Evolutionary conservation across 1,140 invertebrate genomes (phyloP), one percentile per base, ranked within the genome.

Genomic region (Schmidtea mediterranea): DNA sequence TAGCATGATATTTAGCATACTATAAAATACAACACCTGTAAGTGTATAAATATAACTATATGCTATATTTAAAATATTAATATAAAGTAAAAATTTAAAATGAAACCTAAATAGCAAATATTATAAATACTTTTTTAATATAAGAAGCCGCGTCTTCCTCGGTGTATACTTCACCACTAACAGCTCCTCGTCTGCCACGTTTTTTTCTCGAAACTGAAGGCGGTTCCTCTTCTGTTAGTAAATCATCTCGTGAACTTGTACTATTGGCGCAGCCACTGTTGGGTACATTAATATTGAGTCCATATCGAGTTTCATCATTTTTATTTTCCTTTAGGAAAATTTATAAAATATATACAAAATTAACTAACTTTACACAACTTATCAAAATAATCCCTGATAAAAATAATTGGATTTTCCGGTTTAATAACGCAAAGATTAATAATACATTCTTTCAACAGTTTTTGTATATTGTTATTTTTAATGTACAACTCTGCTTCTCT

Each of bases 81-180:
- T n/a, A n/a, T n/a, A n/a, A n/a, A n/a, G n/a, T n/a, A n/a, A n/a
- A n/a, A n/a, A n/a, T n/a, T n/a, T n/a, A n/a, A n/a, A n/a, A n/a
- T n/a, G n/a, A n/a, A n/a, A n/a, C n/a, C n/a, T n/a, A n/a, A n/a
- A n/a, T n/a, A n/a, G n/a, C n/a, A n/a, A n/a, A n/a, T n/a, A n/a
- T n/a, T n/a, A n/a, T n/a, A n/a, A n/a, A n/a, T n/a, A 79, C 80
- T 74, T 94, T 94, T 69, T 94, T 94, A 37, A 94, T 84, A 68
- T 94, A 95, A 59, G 79, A 86, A 46, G 83, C 81, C 46, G 84
- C 86, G 73, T 94, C 89, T 67, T 94, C 87, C 65, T 94, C 89
- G 26, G 79, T 79, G 46, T 92, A 84, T 1, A 86, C 86, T 60
- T 95, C 87, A 3, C 87, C 86, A 49, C 81, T 87, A 54, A 95